Conservation (phyloP, 2,113 vertebrate genomes). For the Psittacara wagleri region DNA sequence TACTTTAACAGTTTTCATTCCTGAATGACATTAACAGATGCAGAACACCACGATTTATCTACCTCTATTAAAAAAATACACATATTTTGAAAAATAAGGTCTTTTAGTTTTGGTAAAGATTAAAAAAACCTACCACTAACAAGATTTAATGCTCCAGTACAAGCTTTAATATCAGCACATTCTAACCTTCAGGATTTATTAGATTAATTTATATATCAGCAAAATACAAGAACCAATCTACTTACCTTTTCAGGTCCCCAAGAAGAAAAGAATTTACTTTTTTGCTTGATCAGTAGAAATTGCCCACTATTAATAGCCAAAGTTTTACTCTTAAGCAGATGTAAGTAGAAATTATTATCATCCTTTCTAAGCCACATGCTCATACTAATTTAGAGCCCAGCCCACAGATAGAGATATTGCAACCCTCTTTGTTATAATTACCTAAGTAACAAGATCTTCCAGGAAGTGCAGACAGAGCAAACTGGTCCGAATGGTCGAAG, state of each 20-base stretch:
- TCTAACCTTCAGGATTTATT: background rate
- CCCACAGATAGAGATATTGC: slow-evolving; percentile 63
- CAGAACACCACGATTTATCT: background rate
- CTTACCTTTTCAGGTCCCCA: slow-evolving; percentile 15
- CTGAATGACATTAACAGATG: background rate
- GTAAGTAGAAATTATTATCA: slow-evolving; percentile 17
- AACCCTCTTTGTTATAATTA: slow-evolving; percentile 43
- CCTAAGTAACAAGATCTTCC: slow-evolving; percentile 47
- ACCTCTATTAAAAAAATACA: background rate
- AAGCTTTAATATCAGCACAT: background rate
- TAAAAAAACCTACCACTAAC: background rate
- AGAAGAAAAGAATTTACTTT: background rate
- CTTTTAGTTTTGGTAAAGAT: background rate
- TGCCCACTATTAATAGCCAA: background rate
- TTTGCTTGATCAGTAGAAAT: background rate
- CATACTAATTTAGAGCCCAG: slow-evolving; percentile 44
- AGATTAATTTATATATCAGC: background rate
- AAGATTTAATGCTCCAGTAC: background rate
- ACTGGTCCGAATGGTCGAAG: background rate
- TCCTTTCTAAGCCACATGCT: slow-evolving; percentile 34
- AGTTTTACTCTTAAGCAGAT: slow-evolving; percentile 9
- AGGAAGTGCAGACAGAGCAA: slow-evolving; percentile 47
- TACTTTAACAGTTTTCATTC: background rate
- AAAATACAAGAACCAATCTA: slow-evolving; percentile 1
- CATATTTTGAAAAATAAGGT: background rate